phyloP scores from a whole-genome alignment of 2,888 invertebrate genomes.

The Dasysyrphus tricinctus region DNA sequence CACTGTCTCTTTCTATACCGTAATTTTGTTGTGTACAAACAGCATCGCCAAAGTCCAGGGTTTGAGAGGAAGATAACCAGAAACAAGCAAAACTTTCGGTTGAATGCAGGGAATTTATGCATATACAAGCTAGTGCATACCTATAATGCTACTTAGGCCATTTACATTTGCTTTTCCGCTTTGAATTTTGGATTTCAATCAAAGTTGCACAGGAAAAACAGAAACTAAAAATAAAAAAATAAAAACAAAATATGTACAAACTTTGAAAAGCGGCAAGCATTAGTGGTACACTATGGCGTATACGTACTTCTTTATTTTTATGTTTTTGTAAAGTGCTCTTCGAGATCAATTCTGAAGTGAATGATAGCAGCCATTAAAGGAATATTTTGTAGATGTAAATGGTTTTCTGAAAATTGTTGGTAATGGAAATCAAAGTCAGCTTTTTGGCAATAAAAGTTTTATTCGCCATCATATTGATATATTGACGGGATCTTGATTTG shows the following conservation, averaged over 20 bases:
- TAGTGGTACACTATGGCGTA: slow-evolving; percentile 28
- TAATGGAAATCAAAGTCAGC: slow-evolving; percentile 9
- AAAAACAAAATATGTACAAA: neutral
- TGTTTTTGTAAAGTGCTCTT: slow-evolving; percentile 25
- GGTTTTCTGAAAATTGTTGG: neutral
- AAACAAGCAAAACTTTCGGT: slow-evolving; percentile 28
- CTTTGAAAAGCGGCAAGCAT: slow-evolving; percentile 9
- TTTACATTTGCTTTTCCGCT: slow-evolving; percentile 25
- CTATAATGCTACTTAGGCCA: neutral
- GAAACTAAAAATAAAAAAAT: neutral
- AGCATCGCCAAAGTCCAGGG: slow-evolving; percentile 4
- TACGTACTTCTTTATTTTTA: slow-evolving; percentile 20
- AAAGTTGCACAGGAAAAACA: slow-evolving; percentile 11
- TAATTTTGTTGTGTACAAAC: slow-evolving; percentile 39
- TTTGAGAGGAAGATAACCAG: neutral
- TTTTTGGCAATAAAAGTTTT: slow-evolving; percentile 19
- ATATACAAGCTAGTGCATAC: neutral
- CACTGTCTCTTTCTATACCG: slow-evolving; percentile 48
- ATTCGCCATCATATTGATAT: slow-evolving; percentile 15
- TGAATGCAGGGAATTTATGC: neutral
- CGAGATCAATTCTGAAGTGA: slow-evolving; percentile 31
- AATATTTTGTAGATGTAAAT: slow-evolving; percentile 20
- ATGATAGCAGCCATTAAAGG: slow-evolving; percentile 21
- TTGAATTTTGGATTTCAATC: slow-evolving; percentile 28
- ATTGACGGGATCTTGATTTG: slow-evolving; percentile 3